These are phyloP conservation scores for Macroglossus sobrinus DNA, from an alignment of 2,113 vertebrate genomes.

Conservation along the genomic window DNA sequence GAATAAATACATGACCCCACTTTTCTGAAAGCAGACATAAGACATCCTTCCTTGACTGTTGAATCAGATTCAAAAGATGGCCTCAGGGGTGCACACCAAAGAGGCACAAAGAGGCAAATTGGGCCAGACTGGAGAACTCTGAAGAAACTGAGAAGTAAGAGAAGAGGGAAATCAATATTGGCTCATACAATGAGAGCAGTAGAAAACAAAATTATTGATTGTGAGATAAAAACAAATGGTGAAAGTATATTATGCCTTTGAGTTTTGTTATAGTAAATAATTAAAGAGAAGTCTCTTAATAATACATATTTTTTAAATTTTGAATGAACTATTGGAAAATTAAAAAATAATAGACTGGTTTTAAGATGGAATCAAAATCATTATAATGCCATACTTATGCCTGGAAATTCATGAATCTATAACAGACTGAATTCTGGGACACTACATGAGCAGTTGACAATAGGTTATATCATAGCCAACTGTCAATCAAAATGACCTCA, in stretches of 20 bases:
- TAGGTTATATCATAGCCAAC: too few species aligned
- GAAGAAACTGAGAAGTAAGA: background rate
- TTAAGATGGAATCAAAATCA: background rate
- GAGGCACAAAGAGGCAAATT: background rate
- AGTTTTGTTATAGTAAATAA: constrained; percentile 22
- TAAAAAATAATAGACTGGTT: background rate
- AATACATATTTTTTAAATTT: background rate
- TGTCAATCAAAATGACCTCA: too few species aligned
- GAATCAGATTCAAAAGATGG: background rate
- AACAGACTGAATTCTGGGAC: too few species aligned
- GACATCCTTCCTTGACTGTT: background rate
- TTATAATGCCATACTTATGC: too few species aligned
- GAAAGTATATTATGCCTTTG: background rate
- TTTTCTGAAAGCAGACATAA: background rate
- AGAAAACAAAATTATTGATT: constrained; percentile 29
- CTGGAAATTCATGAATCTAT: too few species aligned
- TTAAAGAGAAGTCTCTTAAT: constrained; percentile 11
- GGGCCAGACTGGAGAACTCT: background rate
- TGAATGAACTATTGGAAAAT: constrained; percentile 13
- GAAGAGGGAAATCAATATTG: background rate
- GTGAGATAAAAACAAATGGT: background rate
- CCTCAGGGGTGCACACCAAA: background rate
- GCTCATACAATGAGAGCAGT: background rate
- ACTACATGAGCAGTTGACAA: too few species aligned
- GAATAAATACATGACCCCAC: background rate